Conservation (phyloP, 2,888 invertebrate genomes). For the Orgyia antiqua region DNA sequence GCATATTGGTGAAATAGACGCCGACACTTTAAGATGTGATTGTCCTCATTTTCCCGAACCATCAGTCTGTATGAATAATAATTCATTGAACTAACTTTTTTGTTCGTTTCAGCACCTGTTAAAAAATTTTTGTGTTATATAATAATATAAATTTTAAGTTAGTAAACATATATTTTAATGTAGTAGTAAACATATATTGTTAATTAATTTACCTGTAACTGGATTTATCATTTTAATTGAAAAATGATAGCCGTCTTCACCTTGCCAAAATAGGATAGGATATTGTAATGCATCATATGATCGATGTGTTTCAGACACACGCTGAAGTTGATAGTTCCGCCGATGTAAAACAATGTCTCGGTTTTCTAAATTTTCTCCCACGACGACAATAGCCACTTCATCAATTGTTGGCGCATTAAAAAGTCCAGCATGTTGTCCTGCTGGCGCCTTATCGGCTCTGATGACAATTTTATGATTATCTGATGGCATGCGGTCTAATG, state of each 20-base stretch:
- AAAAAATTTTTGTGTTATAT: constrained; percentile 9
- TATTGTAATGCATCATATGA: constrained; percentile 9
- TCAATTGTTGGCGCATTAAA: constrained; percentile 20
- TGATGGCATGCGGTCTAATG: constrained; percentile 10
- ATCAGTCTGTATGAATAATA: constrained; percentile 18
- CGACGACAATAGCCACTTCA: constrained; percentile 10
- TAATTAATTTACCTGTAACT: constrained; percentile 8
- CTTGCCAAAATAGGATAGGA: constrained; percentile 23
- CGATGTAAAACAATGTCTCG: constrained; percentile 36
- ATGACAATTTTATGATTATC: constrained; percentile 22
- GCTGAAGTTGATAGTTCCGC: constrained; percentile 22
- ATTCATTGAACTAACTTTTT: constrained; percentile 3
- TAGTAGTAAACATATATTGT: background rate
- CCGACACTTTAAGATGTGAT: constrained; percentile 15
- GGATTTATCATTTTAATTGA: constrained; percentile 21
- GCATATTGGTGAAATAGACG: constrained; percentile 13
- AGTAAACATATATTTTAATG: constrained; percentile 22
- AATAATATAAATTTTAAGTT: constrained; percentile 9
- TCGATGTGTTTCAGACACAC: constrained; percentile 20
- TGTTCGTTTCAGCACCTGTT: constrained; percentile 17
- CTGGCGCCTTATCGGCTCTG: constrained; percentile 24
- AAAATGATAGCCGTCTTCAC: constrained; percentile 23
- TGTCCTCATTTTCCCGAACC: constrained; percentile 12
- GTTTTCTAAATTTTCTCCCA: constrained; percentile 22
- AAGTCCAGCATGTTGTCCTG: constrained; percentile 25